Conservation (phyloP, 92 coral and sea anemone genomes). For the Palythoa heliodiscus region DNA sequence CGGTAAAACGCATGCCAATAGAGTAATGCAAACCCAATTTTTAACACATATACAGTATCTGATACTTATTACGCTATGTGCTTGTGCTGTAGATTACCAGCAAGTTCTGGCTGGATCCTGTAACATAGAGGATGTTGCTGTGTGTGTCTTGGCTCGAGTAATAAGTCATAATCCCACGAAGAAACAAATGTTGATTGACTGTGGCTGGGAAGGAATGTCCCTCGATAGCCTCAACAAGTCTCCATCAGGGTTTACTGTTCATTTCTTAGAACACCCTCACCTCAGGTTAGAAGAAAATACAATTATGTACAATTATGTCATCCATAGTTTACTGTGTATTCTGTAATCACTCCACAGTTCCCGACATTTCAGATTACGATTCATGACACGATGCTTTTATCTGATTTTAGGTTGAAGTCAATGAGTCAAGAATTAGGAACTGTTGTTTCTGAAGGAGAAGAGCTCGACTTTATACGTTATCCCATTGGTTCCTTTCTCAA, state of each 20-base stretch:
- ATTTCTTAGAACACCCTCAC: conserved; percentile 83
- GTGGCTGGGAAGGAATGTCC: conserved; percentile 91
- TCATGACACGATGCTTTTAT: not conserved
- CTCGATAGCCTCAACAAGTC: conserved; percentile 82
- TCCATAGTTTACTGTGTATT: no score
- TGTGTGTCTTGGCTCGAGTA: conserved; percentile 83
- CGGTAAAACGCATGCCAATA: no score
- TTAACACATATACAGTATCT: no score
- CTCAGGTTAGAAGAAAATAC: conserved; percentile 61
- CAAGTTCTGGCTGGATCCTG: conserved; percentile 84
- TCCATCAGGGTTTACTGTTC: conserved; percentile 71
- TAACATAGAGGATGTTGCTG: conserved; percentile 73
- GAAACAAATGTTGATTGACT: conserved; percentile 83
- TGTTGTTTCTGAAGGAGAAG: conserved; percentile 67
- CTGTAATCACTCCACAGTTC: no score
- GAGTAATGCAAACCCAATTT: no score
- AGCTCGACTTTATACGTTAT: conserved; percentile 71
- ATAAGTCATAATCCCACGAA: conserved; percentile 77
- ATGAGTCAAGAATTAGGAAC: conserved; percentile 89
- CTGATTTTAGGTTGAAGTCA: conserved; percentile 63
- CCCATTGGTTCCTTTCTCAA: conserved; percentile 87
- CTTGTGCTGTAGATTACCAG: conserved; percentile 63
- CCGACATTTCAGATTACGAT: no score
- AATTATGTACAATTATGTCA: no score
- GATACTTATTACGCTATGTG: no score